These are phyloP conservation scores for Littorina saxatilis DNA, from an alignment of 1,140 invertebrate genomes.

Conservation along the genomic window DNA sequence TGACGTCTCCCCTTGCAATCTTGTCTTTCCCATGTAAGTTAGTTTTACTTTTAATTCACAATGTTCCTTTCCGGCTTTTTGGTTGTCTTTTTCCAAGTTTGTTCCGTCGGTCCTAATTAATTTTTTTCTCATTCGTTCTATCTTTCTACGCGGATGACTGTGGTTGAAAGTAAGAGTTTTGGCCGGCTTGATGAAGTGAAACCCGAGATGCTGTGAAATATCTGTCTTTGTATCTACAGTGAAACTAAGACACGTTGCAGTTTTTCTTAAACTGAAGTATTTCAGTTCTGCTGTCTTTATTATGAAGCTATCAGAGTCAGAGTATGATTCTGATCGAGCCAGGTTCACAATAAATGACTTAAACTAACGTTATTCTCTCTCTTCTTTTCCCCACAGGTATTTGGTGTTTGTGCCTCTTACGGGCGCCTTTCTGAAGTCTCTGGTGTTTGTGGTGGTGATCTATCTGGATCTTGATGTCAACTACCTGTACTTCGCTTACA, in stretches of 20 bases:
- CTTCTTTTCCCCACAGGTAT: background rate
- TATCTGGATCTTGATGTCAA: slow-evolving; percentile 27
- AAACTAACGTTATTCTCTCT: background rate
- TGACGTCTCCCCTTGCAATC: background rate
- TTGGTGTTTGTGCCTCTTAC: slow-evolving; percentile 9
- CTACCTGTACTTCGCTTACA: slow-evolving; percentile 35
- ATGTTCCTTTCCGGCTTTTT: no score
- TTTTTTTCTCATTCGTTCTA: no score
- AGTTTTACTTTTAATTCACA: background rate
- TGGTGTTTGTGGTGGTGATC: slow-evolving; percentile 7
- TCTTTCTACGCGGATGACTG: no score
- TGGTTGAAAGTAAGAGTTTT: no score
- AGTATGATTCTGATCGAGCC: no score
- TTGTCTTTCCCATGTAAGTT: background rate
- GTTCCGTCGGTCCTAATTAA: no score
- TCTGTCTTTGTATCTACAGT: background rate
- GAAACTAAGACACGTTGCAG: background rate
- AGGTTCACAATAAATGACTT: background rate
- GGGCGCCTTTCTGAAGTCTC: slow-evolving; percentile 12
- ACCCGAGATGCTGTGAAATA: background rate
- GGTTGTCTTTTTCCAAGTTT: no score
- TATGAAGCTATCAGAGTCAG: no score
- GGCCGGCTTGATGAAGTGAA: background rate
- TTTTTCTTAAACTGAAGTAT: no score
- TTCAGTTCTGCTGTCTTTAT: no score